Evolutionary conservation across 2,113 vertebrate species (phyloP).

Genomic region (Galeopterus variegatus): DNA sequence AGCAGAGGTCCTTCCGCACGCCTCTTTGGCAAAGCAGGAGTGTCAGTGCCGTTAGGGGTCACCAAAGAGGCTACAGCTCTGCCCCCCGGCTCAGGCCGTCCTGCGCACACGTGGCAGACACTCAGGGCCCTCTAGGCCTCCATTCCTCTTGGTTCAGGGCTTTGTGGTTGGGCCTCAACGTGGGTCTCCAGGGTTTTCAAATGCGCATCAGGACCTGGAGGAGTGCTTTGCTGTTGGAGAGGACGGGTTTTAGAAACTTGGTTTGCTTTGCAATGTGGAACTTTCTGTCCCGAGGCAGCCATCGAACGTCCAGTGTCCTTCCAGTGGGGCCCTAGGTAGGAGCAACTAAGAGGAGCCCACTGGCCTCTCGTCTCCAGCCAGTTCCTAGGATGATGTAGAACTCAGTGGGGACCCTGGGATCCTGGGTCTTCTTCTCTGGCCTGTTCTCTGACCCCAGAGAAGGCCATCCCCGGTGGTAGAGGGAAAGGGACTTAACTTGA

Average conservation of each 20-base stretch:
- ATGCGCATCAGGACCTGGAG: neutral
- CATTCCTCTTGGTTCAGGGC: too few species aligned
- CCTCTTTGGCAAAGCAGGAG: slow-evolving; percentile 15
- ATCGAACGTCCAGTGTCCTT: neutral
- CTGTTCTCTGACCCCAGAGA: neutral
- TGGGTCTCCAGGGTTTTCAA: neutral
- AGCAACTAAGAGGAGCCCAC: neutral
- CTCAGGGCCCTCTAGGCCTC: neutral
- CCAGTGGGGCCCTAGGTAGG: neutral
- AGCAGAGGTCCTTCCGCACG: slow-evolving; percentile 53
- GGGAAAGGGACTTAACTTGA: neutral
- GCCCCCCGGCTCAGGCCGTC: neutral
- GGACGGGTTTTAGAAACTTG: neutral
- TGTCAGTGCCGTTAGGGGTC: neutral
- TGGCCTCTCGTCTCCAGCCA: neutral
- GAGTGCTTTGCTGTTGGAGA: neutral
- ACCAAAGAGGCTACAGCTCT: neutral
- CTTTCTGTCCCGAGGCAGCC: neutral
- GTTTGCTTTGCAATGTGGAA: neutral
- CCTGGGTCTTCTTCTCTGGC: neutral
- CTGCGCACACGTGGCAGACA: fast-evolving
- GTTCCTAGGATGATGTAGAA: neutral
- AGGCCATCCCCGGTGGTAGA: neutral
- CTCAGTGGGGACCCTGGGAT: neutral
- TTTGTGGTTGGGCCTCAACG: neutral